These are phyloP conservation scores for Criorhina ranunculi DNA, from an alignment of 2,888 invertebrate genomes.

Conservation along the genomic window DNA sequence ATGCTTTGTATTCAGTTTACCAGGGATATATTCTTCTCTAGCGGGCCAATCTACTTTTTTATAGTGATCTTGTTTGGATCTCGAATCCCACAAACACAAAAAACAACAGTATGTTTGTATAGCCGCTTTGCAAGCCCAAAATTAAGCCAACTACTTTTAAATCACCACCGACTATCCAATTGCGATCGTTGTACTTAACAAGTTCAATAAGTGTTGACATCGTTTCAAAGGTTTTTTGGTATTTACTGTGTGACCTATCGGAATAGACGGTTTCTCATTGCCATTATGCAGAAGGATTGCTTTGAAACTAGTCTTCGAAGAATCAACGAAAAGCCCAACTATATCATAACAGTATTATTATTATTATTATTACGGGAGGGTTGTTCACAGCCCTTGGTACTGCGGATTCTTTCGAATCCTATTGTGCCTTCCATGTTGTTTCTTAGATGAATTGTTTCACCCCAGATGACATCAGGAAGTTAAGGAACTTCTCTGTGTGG, in stretches of 20 bases:
- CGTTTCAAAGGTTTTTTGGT: not conserved
- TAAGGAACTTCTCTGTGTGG: too few relatives aligned
- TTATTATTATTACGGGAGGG: too few relatives aligned
- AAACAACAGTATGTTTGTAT: constrained; percentile 4
- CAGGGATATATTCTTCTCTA: not conserved
- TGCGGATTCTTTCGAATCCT: too few relatives aligned
- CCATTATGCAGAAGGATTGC: not conserved
- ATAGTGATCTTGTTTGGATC: too few relatives aligned
- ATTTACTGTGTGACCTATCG: not conserved
- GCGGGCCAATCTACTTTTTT: not conserved
- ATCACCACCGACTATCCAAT: not conserved
- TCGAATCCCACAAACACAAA: not conserved
- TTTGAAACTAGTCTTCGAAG: not conserved
- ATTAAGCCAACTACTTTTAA: not conserved
- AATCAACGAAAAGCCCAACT: too few relatives aligned
- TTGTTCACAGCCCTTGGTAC: too few relatives aligned
- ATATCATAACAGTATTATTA: too few relatives aligned
- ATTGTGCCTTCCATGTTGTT: too few relatives aligned
- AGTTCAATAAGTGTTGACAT: not conserved
- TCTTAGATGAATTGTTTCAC: too few relatives aligned
- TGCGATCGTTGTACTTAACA: not conserved
- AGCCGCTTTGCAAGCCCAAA: not conserved
- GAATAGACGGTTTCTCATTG: not conserved
- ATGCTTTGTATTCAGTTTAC: not conserved
- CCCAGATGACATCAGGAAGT: too few relatives aligned